Evolutionary conservation across 2,888 invertebrate genomes (phyloP).

Genomic region (Hofmannophila pseudospretella): DNA sequence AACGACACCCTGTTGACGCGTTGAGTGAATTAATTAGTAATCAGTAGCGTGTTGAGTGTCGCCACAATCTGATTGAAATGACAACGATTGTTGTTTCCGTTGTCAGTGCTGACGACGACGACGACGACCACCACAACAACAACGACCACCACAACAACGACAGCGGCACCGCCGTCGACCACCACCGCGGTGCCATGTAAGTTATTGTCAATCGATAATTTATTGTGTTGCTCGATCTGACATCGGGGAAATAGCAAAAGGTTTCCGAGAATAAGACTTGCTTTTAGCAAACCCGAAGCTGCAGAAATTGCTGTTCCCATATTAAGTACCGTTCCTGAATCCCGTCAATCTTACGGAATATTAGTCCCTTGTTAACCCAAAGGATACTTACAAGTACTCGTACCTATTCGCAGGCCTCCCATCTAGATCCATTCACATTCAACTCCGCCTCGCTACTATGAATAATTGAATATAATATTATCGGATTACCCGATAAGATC

Average conservation of each 20-base stretch:
- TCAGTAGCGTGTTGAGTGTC: no score
- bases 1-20: no score
- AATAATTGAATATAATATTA: constrained; percentile 7
- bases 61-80: no score
- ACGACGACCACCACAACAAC: constrained; percentile 53
- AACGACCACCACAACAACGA: constrained; percentile 50
- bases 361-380: constrained; percentile 1
- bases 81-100: no score
- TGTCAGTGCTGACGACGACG: constrained; percentile 57
- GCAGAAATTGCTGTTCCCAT: no score
- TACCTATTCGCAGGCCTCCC: neutral
- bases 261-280: no score
- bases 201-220: constrained; percentile 22
- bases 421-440: constrained; percentile 2
- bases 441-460: constrained; percentile 3
- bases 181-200: constrained; percentile 48
- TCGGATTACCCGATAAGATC: constrained; percentile 3
- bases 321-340: no score
- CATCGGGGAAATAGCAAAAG: no score
- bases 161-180: constrained; percentile 49
- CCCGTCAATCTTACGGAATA: neutral
- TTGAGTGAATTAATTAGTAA: no score
- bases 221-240: no score
- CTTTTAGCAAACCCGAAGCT: no score
- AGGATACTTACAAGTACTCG: neutral